Evolutionary conservation across 2,797 vertebrate genomes (phyloP), one percentile per base, ranked within the genome.

Genomic region (Clamator glandarius): DNA sequence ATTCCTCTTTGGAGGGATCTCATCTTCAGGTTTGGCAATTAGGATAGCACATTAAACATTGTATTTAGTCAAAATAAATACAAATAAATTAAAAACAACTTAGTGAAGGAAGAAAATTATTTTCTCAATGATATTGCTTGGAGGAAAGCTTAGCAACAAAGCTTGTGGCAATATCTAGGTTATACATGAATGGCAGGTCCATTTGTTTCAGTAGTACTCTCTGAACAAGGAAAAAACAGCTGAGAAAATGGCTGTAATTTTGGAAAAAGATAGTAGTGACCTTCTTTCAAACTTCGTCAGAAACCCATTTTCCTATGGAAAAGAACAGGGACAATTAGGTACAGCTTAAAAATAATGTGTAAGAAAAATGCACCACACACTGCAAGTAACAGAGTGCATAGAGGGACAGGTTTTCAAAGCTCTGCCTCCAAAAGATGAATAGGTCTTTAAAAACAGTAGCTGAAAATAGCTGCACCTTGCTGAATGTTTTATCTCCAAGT

Each of bases 291-390:
- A 98, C 86, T 97, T 98, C 5, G 73, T 94, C 52, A 97, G 91
- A 76, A 98, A 98, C 59, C 98, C 97, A 3, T 98, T 95, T 94
- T 98, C 98, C 98, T 98, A 12, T 31, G 63, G 85, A 50, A 90
- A 70, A 76, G 51, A 92, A 25, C 26, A 61, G 1, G 0, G 77
- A 62, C 12, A n/a, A 31, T 92, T n/a, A 96, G 74, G 59, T 24
- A n/a, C 41, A 55, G 24, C 23, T 78, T 39, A 23, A 52, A 87
- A 86, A 44, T 64, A 63, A 4, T 1, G 15, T 19, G 11, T 12
- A 25, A n/a, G 51, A 73, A 62, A 78, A 57, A 8, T 2, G 1
- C 31, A 41, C 4, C 18, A 15, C 61, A 12, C 15, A 36, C 7
- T 66, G 29, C 59, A 35, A 10, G 33, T 15, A 63, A 51, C 18